Conservation (phyloP, 2,797 vertebrate species). For the Sebastolobus altivelis region DNA sequence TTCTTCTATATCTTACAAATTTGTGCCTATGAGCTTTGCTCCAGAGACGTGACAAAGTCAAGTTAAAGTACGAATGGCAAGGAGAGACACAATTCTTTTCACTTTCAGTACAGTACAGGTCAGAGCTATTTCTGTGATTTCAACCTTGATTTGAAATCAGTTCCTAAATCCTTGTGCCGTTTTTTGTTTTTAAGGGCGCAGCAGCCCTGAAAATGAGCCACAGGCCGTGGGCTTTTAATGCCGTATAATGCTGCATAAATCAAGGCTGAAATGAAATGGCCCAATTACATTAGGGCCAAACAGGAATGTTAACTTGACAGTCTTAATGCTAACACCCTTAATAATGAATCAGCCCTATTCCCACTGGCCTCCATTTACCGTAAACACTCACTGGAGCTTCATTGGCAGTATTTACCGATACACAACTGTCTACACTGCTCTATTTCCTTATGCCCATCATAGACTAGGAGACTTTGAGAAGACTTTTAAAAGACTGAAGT, state of each 20-base stretch:
- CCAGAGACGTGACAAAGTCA: background rate
- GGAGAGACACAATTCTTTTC: background rate
- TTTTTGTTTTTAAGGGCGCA: slow-evolving; percentile 19
- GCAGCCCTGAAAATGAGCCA: slow-evolving; percentile 43
- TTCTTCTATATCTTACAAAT: slow-evolving; percentile 6
- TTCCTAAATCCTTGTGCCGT: slow-evolving; percentile 9
- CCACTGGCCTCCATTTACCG: background rate
- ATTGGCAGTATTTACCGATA: slow-evolving; percentile 44
- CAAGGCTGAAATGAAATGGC: slow-evolving; percentile 63
- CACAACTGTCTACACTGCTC: slow-evolving; percentile 32
- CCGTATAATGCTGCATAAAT: slow-evolving; percentile 70
- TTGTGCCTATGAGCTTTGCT: background rate
- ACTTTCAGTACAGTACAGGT: background rate
- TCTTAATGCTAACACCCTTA: slow-evolving; percentile 73
- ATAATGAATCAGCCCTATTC: slow-evolving; percentile 70
- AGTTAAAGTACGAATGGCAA: background rate
- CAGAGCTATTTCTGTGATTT: slow-evolving; percentile 8
- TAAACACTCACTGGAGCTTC: slow-evolving; percentile 36
- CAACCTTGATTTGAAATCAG: slow-evolving; percentile 9
- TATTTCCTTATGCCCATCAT: slow-evolving; percentile 1
- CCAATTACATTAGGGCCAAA: slow-evolving; percentile 74
- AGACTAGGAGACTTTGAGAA: too few species aligned
- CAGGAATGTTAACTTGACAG: slow-evolving; percentile 69
- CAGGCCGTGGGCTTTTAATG: slow-evolving; percentile 43
- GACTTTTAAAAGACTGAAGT: too few species aligned